Percentiles rank a stretch among this genome's conserved stretches.
Conservation (phyloP, 2,113 vertebrate species). For the Dipodomys spectabilis region DNA sequence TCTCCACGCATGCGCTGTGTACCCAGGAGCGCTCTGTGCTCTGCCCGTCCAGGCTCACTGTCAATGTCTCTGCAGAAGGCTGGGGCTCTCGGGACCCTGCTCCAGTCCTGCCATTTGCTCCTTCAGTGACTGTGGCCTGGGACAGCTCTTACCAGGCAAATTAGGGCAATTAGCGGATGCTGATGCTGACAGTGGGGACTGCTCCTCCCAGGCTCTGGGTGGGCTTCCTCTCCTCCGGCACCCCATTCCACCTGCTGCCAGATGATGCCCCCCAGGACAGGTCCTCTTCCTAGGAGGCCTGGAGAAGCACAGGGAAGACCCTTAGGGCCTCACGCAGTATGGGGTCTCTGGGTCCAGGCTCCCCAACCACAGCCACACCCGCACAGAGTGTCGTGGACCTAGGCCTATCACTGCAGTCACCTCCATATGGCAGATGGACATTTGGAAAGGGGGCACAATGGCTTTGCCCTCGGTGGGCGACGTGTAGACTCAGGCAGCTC, state of each 20-base stretch:
- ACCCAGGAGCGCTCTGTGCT: neutral
- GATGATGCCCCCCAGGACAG: neutral
- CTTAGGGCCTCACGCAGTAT: too few relatives aligned
- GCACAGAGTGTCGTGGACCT: neutral
- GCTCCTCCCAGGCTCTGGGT: neutral
- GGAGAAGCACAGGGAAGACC: neutral
- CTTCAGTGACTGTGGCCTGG: neutral
- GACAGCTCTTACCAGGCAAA: neutral
- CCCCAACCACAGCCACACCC: neutral
- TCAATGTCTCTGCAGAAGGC: neutral
- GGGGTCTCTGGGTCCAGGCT: neutral
- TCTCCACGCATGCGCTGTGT: too few relatives aligned
- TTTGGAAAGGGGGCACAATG: neutral
- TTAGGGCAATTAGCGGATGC: neutral
- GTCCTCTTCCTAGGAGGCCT: neutral
- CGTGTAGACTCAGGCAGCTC: too few relatives aligned
- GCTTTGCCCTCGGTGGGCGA: neutral
- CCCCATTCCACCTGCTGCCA: rapidly evolving
- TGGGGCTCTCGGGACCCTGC: neutral
- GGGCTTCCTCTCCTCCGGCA: too few relatives aligned
- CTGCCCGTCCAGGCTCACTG: neutral
- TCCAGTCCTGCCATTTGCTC: neutral
- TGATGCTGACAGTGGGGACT: too few relatives aligned
- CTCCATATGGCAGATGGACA: neutral
- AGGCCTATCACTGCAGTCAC: neutral